Evolutionary conservation across 2,797 vertebrate species (phyloP), one percentile per base, ranked within the genome.

Genomic region (Picus viridis): DNA sequence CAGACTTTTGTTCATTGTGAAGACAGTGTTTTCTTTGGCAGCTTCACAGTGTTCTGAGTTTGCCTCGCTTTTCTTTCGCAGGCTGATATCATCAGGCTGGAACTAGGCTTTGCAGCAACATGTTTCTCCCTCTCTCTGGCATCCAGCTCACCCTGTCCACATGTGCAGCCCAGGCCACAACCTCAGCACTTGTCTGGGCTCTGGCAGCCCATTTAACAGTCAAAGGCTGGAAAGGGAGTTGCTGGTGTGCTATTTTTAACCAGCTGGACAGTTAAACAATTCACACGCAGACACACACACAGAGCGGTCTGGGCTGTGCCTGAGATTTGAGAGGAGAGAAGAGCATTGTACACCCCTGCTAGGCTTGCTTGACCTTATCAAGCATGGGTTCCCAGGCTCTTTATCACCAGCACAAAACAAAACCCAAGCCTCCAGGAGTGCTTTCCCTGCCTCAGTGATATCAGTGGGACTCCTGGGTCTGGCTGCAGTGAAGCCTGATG

Each of bases 1-100:
- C 95, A 96, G 90, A 94, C 91, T 94, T 95, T 96, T 97, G 94
- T 96, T 97, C 93, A 92, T 96, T 94, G 94, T 94, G 94, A 97
- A 96, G 90, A 86, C 81, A 92, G 86, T 94, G 96, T 94, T 97
- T 97, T 96, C 95, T 92, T 96, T 95, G 94, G 92, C 95, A 96
- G 94, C 82, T 77, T 82, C 76, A 51, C 67, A 83, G 58, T 15
- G 92, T 79, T 95, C 94, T 36, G 91, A 90, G 91, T 79, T 94
- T 83, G 86, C 91, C 70, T 91, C 63, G 85, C 90, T 58, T 94
- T 90, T 89, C 90, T 94, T 79, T 92, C 22, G 1, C 86, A 65
- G 91, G 88, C 86, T 96, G 93, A 95, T 94, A 90, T 90, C 95
- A 94, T 78, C 41, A 3, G 17, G 83, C 86, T 94, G 89, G 94